Evolutionary conservation across 2,797 vertebrate genomes (phyloP).

Genomic region (Catostomus latipinnis): DNA sequence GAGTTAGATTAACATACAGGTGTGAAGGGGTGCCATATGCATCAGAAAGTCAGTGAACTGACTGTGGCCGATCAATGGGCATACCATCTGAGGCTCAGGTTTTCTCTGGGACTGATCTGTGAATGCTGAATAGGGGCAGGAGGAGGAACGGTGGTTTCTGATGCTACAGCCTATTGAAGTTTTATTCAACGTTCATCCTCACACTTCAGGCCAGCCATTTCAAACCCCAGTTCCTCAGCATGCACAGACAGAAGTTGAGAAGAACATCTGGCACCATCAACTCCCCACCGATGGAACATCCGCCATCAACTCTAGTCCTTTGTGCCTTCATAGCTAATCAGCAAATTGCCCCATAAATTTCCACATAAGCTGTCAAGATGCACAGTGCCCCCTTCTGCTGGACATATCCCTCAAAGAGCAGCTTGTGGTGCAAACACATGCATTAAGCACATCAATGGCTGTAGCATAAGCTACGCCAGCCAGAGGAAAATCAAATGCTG

Average conservation of each 20-base stretch:
- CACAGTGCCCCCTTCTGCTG: constrained; percentile 9
- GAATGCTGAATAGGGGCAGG: no score
- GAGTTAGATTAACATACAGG: no score
- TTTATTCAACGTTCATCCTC: background rate
- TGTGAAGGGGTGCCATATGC: no score
- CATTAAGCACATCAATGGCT: constrained; percentile 62
- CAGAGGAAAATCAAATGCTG: constrained; percentile 64
- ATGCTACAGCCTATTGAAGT: background rate
- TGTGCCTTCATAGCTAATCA: constrained; percentile 25
- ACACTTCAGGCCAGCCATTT: constrained; percentile 4
- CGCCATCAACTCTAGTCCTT: constrained; percentile 21
- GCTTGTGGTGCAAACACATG: constrained; percentile 49
- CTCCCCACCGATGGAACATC: constrained; percentile 23
- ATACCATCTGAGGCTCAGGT: no score
- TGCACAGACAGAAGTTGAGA: constrained; percentile 20
- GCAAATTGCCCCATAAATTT: constrained; percentile 46
- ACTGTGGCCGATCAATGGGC: no score
- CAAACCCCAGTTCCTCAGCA: constrained; percentile 18
- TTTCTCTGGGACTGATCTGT: no score
- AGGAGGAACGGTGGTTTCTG: background rate
- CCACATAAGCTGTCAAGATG: constrained; percentile 16
- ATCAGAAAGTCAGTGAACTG: no score
- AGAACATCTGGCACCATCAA: constrained; percentile 46
- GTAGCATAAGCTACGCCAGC: constrained; percentile 49
- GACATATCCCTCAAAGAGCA: constrained; percentile 15